A percentile compares a stretch with the other conserved stretches of the same genome.
Conservation (phyloP, 2,888 invertebrate species). For the Limnephilus lunatus region DNA sequence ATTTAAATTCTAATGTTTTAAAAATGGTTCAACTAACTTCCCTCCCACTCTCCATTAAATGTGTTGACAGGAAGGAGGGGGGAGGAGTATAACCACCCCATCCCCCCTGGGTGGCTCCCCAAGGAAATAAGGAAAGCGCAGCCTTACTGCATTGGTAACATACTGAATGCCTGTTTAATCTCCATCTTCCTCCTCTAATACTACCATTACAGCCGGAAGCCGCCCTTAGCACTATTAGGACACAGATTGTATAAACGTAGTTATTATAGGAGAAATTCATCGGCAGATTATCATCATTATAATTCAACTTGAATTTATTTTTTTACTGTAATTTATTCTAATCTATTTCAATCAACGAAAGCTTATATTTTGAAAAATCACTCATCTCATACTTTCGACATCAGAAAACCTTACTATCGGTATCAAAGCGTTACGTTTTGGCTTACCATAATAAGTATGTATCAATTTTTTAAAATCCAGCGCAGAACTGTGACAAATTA, state of each 20-base stretch:
- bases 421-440: too few species aligned
- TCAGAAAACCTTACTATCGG: too few species aligned
- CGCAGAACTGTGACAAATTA: too few species aligned
- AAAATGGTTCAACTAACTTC: background rate
- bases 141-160: background rate
- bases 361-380: background rate
- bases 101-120: background rate
- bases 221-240: background rate
- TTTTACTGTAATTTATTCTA: too few species aligned
- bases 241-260: background rate
- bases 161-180: slow-evolving; percentile 36
- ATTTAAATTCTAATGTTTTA: too few species aligned
- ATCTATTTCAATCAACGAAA: background rate
- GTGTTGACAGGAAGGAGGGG: background rate
- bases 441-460: too few species aligned
- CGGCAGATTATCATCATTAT: background rate
- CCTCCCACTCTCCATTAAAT: background rate
- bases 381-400: too few species aligned
- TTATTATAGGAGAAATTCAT: background rate
- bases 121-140: slow-evolving; percentile 17
- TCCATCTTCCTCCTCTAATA: slow-evolving; percentile 14
- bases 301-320: background rate
- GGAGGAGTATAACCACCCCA: background rate
- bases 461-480: too few species aligned
- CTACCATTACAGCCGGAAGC: background rate